phyloP scores from a whole-genome alignment of 2,113 vertebrate species.

The Mesitornis unicolor region DNA sequence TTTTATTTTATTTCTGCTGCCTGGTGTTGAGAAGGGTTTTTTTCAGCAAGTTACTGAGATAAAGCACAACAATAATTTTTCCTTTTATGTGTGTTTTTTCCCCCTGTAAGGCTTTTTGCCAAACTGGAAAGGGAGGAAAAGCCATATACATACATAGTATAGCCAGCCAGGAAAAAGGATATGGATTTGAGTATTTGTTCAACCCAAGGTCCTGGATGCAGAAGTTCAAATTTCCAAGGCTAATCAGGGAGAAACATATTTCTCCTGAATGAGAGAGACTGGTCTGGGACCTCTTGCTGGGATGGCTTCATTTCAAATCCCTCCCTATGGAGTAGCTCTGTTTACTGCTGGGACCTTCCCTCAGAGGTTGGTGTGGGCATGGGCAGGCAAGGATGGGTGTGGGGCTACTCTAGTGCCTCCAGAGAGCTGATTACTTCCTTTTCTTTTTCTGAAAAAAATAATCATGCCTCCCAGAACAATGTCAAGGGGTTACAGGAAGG shows the following conservation, averaged over 20 bases:
- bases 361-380: not conserved
- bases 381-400: not conserved
- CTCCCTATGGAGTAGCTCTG: accelerated
- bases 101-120: not conserved
- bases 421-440: not conserved
- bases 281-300: not conserved
- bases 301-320: not conserved
- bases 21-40: not conserved
- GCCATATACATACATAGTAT: not conserved
- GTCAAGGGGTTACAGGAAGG: not conserved
- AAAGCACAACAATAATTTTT: not conserved
- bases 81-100: not conserved
- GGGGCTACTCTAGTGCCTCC: not conserved
- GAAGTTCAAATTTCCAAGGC: not conserved
- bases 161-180: not conserved
- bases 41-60: not conserved
- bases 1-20: not conserved
- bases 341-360: not conserved
- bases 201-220: not conserved
- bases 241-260: not conserved
- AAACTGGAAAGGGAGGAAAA: not conserved
- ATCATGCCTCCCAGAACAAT: not conserved
- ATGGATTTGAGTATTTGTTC: not conserved
- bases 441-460: not conserved
- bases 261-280: not conserved